Base-by-base conservation (phyloP, 2,888 invertebrate genomes). In the Enchytraeus crypticus region DNA sequence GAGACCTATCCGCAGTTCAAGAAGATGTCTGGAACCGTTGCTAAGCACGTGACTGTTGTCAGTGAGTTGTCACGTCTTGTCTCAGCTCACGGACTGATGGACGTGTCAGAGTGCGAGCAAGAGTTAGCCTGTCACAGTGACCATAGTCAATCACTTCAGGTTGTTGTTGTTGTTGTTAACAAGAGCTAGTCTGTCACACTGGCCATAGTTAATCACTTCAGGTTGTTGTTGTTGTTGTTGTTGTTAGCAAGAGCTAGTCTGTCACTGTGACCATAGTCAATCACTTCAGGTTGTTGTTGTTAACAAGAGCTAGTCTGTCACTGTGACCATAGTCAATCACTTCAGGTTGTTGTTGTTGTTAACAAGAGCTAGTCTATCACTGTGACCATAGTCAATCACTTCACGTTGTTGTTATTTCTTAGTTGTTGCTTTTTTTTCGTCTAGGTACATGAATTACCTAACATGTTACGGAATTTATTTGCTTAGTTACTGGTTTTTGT, bases 1-100 rank as follows among this genome's bases (percentile, higher is more conserved):
- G 97, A 98, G 79, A 88, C 89, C 18, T 99, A 99, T 82, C 98
- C 98, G 0, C 88, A 96, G 70, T 99, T 98, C 77, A 96, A 95
- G 71, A 82, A 82, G 72, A 81, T 82, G 74, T 80, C 81, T 2
- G 82, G 82, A 26, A 95, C 96, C 1, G 95, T 99, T 29, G 87
- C 92, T 5, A 98, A 97, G 79, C 98, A 99, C 81, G 90, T 99
- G 54, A 92, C 92, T 0, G 87, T 99, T 38, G 92, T 98, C 58
- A 92, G 95, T 0, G 96, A 97, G 81, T 82, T 99, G 67, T 95
- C 95, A 0, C 83, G 88, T 23, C 81, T 89, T 64, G 92, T 97
- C 51, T 85, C 84, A 34, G 53, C 56, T 18, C 59, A 88, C 72
- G 84, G 84, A 73, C 82, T 99, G 59, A 84, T 99, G 65, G 90